These are phyloP conservation scores for Kradibia gibbosae DNA, from an alignment of 1,140 invertebrate genomes.

Conservation along the genomic window DNA sequence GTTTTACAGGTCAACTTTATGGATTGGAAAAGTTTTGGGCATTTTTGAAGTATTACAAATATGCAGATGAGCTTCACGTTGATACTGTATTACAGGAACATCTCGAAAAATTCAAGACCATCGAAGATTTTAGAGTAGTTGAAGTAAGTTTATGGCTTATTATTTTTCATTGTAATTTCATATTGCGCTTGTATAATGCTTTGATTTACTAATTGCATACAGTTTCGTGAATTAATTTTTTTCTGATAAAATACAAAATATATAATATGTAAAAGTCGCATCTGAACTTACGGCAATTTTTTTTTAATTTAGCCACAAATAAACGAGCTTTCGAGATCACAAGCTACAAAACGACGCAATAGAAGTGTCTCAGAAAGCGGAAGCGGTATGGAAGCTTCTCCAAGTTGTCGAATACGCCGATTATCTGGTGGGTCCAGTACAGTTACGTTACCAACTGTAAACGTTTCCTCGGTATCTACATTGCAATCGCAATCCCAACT, in stretches of 20 bases:
- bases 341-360: constrained; percentile 72
- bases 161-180: constrained; percentile 1
- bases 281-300: too few species aligned
- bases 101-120: constrained; percentile 91
- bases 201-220: too few species aligned
- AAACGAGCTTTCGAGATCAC: constrained; percentile 72
- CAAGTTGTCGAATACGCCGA: constrained; percentile 63
- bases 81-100: constrained; percentile 85
- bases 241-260: too few species aligned
- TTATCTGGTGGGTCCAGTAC: constrained; percentile 67
- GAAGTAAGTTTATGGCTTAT: constrained; percentile 71
- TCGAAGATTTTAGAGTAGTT: constrained; percentile 93
- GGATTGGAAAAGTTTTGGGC: constrained; percentile 99
- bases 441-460: constrained; percentile 60
- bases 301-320: constrained; percentile 71
- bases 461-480: constrained; percentile 42
- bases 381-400: constrained; percentile 59
- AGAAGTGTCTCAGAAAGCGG: constrained; percentile 77
- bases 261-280: too few species aligned
- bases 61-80: constrained; percentile 84
- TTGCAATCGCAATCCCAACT: constrained; percentile 52
- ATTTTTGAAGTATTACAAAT: constrained; percentile 95
- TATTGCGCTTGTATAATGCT: too few species aligned
- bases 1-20: constrained; percentile 89
- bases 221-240: too few species aligned